Base-by-base conservation (phyloP, 1,140 invertebrate species). In the Cataglyphis hispanica region DNA sequence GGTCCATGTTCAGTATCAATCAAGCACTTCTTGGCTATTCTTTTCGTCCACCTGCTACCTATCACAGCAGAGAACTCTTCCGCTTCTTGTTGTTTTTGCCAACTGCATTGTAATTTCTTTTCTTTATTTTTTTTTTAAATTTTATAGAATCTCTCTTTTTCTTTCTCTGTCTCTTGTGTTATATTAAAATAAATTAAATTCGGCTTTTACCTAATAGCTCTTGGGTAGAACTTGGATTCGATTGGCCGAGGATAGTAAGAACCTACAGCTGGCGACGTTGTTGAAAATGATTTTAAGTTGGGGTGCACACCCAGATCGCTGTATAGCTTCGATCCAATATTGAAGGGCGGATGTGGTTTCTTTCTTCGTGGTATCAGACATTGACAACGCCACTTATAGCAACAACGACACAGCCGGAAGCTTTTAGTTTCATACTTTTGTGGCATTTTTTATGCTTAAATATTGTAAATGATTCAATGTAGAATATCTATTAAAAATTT, bases 301-400 rank as follows among this genome's bases (percentile, higher is more conserved):
- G 90, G 90, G 53, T 91, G 90, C 50, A 91, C 43, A 10, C 89
- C 89, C 27, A 89, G 34, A 10, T 31, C 64, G 1, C 0, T n/a
- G 10, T n/a, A 56, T 11, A n/a, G 31, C 5, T 74, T 31, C 2
- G 53, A 53, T 13, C n/a, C 25, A n/a, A 3, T 72, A 8, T 76
- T 70, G 11, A 91, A 91, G 0, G 90, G 64, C 13, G 85, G 81
- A 8, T n/a, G 31, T 19, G 84, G 11, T 6, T 89, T 90, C 6
- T 40, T 58, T 10, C 34, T 16, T 0, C 83, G 84, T 31, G 88
- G 84, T 19, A 89, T 60, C 5, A 89, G 40, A 61, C 87, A 89
- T 16, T 66, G 75, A 0, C 88, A 88, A 22, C 70, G 76, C 88
- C 88, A 89, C 16, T 88, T 88, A 11, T 61, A 77, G 19, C 67